Conservation (phyloP, 1,140 invertebrate species). For the Habropoda laboriosa region DNA sequence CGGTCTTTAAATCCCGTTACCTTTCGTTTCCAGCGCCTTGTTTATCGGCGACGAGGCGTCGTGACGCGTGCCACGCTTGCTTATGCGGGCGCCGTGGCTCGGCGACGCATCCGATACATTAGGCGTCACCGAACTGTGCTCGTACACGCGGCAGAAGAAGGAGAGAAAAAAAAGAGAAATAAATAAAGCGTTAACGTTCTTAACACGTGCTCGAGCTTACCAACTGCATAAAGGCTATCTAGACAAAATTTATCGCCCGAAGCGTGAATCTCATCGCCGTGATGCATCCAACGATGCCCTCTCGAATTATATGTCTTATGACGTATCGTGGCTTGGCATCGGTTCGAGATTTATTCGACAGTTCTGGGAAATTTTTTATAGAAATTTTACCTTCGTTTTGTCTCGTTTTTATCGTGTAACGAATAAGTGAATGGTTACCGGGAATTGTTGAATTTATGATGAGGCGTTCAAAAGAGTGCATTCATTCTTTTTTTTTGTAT, state of each 20-base stretch:
- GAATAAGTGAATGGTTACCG: too few relatives aligned
- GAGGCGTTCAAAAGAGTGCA: too few relatives aligned
- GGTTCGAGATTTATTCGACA: neutral
- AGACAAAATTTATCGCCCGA: constrained; percentile 5
- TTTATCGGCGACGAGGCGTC: constrained; percentile 63
- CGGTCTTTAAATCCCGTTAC: constrained; percentile 81
- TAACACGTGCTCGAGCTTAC: constrained; percentile 36
- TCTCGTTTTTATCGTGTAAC: too few relatives aligned
- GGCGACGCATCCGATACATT: constrained; percentile 47
- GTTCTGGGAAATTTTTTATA: too few relatives aligned
- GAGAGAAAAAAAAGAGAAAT: too few relatives aligned
- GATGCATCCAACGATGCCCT: too few relatives aligned
- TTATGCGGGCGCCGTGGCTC: constrained; percentile 71
- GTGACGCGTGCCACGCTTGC: constrained; percentile 70
- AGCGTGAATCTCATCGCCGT: neutral
- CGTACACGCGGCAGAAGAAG: constrained; percentile 12
- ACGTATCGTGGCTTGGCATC: neutral
- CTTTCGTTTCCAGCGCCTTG: constrained; percentile 68
- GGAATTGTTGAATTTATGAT: too few relatives aligned
- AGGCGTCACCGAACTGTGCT: constrained; percentile 36
- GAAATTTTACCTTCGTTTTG: too few relatives aligned
- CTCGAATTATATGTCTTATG: neutral
- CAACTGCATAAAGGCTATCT: neutral
- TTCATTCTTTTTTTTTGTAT: too few relatives aligned
- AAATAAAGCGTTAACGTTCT: constrained; percentile 41